Evolutionary conservation across 2,113 vertebrate species (phyloP), one percentile per base, ranked within the genome.

Genomic region (Trogon surrucura): DNA sequence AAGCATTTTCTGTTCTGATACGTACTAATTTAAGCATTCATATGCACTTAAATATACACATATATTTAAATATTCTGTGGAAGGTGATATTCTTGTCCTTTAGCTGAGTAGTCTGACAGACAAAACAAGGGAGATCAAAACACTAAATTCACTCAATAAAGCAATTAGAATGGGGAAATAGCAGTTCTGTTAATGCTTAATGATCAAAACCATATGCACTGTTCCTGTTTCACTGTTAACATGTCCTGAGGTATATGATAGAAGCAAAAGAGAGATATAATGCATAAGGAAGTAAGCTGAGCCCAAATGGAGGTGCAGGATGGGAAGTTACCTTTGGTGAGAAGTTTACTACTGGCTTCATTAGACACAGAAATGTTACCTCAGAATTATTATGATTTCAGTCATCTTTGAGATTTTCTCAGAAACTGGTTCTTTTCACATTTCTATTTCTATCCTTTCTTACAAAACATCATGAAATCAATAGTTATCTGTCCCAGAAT

Each of bases 391-490:
- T 70, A 87, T 38, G 13, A 81, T 51, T 86, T 91, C 69, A 93
- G 80, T 47, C 78, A 67, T 69, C 34, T 74, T 36, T 16, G 34
- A 13, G 13, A 64, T 74, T 94, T 80, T 71, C 74, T 12, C 79
- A 26, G 57, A 74, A 94, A 81, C 19, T 47, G 11, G 6, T 44
- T 88, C n/a, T 85, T 89, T 71, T 83, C 53, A 75, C 27, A 44
- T 17, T 81, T 60, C 41, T 75, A 11, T 91, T 78, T 91, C 85
- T 94, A 78, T 67, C 15, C 86, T 90, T 91, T 78, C 72, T 84
- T 92, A 29, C 23, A n/a, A 88, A 95, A 44, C 13, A 79, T 18
- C 41, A 26, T 72, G 30, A 72, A 92, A 89, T 61, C 45, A 72
- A 47, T 36, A 66, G 34, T 70, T 78, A 36, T 53, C 72, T 73